Base-by-base conservation (phyloP, 2,797 vertebrate genomes). In the Neomorphus geoffroyi region DNA sequence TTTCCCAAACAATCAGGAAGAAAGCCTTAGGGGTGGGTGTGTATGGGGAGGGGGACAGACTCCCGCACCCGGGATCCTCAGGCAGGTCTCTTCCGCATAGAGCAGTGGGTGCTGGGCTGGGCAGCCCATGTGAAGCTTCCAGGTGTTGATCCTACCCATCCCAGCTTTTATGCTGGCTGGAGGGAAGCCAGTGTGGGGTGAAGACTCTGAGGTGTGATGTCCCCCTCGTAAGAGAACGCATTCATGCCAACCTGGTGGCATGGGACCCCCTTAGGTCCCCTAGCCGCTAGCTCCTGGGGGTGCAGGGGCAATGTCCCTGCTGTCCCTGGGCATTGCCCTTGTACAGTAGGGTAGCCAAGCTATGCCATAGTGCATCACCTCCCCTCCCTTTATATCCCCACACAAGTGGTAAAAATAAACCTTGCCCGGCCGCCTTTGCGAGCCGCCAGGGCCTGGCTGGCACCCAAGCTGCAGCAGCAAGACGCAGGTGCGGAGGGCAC, bases 321-420 rank as follows among this genome's bases (percentile, higher is more conserved):
- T 1, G 35, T 46, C 65, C 43, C 73, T 1, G 74, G 45, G 1
- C 69, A 5, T 26, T 32, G 96, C 26, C 93, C 94, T 96, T 94
- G 85, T 66, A 18, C 21, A 88, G 11, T 10, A 15, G 66, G 43
- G 43, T 71, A 37, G 61, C 41, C 4, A 7, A 24, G 18, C 41
- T 62, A 3, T 6, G 3, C 53, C 35, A 18, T 4, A 10, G 37
- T 8, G 11, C 61, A 53, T 67, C 65, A 1, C 33, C 15, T 23
- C 50, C 33, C 11, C 12, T 7, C 39, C 48, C 21, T 33, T 13
- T 41, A 7, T 48, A 35, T 74, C 48, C 61, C 60, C 14, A 16
- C 78, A 61, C 78, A 7, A 6, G 80, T 14, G 37, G 84, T 69
- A 89, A 87, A 95, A 94, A 94, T 79, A 80, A 85, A 45, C 67